Percentiles rank a stretch among this genome's conserved stretches.
phyloP scores from a whole-genome alignment of 2,113 vertebrate genomes.

The Peromyscus polionotus region DNA sequence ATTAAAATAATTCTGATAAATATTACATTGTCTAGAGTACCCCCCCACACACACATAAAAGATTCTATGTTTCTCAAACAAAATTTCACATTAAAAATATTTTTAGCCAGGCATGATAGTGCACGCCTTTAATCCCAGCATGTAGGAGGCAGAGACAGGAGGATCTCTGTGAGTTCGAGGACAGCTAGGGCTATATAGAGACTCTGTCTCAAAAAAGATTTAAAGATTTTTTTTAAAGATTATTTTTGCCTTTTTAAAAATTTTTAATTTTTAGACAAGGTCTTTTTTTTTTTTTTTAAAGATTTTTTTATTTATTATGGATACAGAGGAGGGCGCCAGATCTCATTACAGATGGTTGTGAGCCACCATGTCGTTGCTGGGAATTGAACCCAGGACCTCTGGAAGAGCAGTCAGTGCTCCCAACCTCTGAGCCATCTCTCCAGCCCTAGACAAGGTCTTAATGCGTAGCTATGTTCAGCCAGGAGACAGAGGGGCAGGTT shows the following conservation, averaged over 20 bases:
- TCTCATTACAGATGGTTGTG: no score
- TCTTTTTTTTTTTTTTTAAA: neutral
- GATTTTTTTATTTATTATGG: no score
- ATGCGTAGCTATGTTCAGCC: neutral
- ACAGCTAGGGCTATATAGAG: neutral
- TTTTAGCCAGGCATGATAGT: neutral
- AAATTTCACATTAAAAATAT: neutral
- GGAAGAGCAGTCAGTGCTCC: no score
- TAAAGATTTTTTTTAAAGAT: neutral
- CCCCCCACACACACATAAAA: slow-evolving; percentile 7
- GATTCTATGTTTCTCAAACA: slow-evolving; percentile 36
- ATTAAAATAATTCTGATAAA: slow-evolving; percentile 56
- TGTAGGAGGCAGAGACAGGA: neutral
- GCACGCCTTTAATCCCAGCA: neutral
- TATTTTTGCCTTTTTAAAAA: neutral
- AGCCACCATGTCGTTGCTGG: no score
- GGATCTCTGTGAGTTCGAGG: neutral
- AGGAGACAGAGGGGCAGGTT: neutral
- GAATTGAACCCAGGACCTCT: no score
- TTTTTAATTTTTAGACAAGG: neutral
- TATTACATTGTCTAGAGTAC: slow-evolving; percentile 35
- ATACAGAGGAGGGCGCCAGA: no score
- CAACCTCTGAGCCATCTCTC: no score
- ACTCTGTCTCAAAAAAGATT: neutral
- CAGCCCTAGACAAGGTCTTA: neutral